phyloP scores from a whole-genome alignment of 2,888 invertebrate genomes.

The Scaptomyza reducta region DNA sequence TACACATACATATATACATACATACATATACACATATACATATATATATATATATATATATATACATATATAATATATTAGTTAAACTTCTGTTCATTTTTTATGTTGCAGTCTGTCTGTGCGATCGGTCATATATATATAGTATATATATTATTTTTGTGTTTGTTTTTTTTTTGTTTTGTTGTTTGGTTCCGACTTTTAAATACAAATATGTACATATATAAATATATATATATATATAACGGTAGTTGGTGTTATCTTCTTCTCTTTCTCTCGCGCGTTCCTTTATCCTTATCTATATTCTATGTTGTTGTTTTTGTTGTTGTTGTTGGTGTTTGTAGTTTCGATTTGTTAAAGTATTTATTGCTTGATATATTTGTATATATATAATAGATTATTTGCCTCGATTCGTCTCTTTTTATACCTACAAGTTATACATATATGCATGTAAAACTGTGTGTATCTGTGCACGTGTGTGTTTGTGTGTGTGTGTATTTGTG shows the following conservation, averaged over 20 bases:
- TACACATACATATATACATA: neutral
- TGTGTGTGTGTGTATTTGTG: conserved; percentile 14
- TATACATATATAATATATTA: neutral
- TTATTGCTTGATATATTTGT: conserved; percentile 38
- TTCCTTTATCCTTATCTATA: neutral
- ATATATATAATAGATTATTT: conserved; percentile 14
- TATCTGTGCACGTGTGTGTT: conserved; percentile 6
- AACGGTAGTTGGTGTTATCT: conserved; percentile 36
- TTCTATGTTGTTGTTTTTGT: neutral
- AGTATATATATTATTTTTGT: neutral
- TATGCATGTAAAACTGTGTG: conserved; percentile 12
- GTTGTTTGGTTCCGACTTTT: conserved; percentile 15
- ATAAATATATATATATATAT: neutral
- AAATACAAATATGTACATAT: conserved; percentile 10
- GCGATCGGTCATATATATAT: conserved; percentile 23
- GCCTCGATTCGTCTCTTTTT: conserved; percentile 14
- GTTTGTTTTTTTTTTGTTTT: conserved; percentile 9
- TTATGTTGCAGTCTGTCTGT: conserved; percentile 40
- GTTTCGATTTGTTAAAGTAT: conserved; percentile 33
- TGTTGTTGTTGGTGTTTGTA: conserved; percentile 24
- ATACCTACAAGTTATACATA: conserved; percentile 14
- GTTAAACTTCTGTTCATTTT: neutral
- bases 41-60: neutral
- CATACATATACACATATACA: neutral
- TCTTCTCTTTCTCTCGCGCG: conserved; percentile 10